Evolutionary conservation across 2,888 invertebrate genomes (phyloP), one percentile per base, ranked within the genome.

Genomic region (Leptarthrus brevirostris): DNA sequence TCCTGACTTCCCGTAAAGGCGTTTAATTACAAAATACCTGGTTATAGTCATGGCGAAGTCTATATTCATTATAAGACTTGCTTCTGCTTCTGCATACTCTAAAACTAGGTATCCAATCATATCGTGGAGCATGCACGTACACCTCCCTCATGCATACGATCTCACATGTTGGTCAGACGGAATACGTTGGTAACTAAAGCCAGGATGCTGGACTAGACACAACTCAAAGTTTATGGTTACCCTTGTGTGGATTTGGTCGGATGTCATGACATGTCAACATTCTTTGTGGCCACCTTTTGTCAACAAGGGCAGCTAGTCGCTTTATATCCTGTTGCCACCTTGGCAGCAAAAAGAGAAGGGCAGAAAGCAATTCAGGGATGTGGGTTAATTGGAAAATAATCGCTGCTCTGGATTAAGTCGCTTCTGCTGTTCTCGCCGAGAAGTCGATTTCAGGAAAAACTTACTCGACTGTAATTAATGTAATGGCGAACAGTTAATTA

Each of bases 11-110:
- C 58, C 26, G 49, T 18, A 64, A 73, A 73, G 75, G 75, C 73
- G 75, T 75, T 75, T 75, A 75, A 75, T 75, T 75, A 75, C 75
- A 75, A 75, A 75, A 73, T 75, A 75, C 75, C 73, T 52, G 73
- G 75, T 73, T 73, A 73, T 53, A 70, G 58, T 70, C 73, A 69
- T 34, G 54, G 30, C 4, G 8, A 54, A 58, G 54, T 64, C 47
- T 36, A 61, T 40, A 53, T 73, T 75, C 73, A 75, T 75, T 73
- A 73, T 52, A 69, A 66, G 58, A 20, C 22, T 24, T 34, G 16
- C 36, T 36, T 36, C 56, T 30, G 71, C 72, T 64, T 52, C 75
- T 69, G 69, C 56, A 40, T 24, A 66, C 34, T 47, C 52, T 12
- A n/a, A 12, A 3, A 12, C 8, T 12, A 56, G 66, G 71, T 64